phyloP scores from a whole-genome alignment of 2,888 invertebrate species.

The Ecdyonurus torrentis region DNA sequence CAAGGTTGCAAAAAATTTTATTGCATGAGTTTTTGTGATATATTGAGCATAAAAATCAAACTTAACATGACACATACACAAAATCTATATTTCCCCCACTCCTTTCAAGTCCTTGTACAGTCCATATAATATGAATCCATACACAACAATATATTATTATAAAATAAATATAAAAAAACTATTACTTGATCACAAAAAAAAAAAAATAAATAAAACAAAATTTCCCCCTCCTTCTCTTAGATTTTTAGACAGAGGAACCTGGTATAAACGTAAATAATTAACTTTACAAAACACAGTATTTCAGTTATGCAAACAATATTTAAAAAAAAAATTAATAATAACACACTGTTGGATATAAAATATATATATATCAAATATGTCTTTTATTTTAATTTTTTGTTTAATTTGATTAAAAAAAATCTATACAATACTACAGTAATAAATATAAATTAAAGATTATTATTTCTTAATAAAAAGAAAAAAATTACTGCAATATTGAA shows the following conservation, averaged over 20 bases:
- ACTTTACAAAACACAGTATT: no score
- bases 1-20: background rate
- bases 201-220: background rate
- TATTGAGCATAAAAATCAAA: background rate
- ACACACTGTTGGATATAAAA: no score
- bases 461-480: no score
- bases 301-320: no score
- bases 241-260: no score
- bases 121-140: no score
- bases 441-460: background rate
- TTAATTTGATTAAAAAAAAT: background rate
- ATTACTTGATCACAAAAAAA: background rate
- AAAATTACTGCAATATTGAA: background rate
- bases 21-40: background rate
- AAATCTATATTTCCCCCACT: background rate
- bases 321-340: no score
- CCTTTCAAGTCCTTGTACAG: background rate
- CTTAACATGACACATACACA: background rate
- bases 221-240: no score
- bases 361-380: no score
- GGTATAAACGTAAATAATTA: no score
- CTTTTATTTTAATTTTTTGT: no score
- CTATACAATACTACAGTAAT: background rate
- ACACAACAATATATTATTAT: no score
- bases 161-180: background rate